phyloP scores from a whole-genome alignment of 1,140 invertebrate genomes.

The Heliconius eleuchia region DNA sequence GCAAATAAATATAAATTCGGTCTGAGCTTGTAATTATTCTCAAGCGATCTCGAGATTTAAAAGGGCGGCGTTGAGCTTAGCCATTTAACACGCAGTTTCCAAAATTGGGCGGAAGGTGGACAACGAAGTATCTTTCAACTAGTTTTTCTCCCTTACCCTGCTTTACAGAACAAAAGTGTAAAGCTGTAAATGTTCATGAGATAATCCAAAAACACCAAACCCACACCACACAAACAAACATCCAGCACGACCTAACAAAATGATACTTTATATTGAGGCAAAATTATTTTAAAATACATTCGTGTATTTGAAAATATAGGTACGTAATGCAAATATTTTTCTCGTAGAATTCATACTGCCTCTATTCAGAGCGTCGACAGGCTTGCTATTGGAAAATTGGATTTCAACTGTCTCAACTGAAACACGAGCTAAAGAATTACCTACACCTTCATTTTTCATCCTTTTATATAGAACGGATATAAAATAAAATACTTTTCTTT shows the following conservation, averaged over 20 bases:
- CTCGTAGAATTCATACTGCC: neutral
- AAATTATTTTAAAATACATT: slow-evolving; percentile 6
- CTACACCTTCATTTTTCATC: slow-evolving; percentile 10
- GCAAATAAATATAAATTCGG: neutral
- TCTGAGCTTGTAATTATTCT: neutral
- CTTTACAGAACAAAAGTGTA: neutral
- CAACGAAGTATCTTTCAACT: too few species aligned
- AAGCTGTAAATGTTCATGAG: too few species aligned
- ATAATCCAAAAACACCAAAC: neutral
- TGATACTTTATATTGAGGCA: neutral
- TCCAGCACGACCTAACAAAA: neutral
- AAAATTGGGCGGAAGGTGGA: too few species aligned
- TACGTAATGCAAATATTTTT: slow-evolving; percentile 1
- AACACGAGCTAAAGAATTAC: slow-evolving; percentile 17
- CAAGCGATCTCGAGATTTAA: too few species aligned
- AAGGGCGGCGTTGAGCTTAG: too few species aligned
- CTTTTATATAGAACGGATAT: neutral
- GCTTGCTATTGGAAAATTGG: slow-evolving; percentile 36
- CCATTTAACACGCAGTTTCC: too few species aligned
- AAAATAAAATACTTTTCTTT: neutral
- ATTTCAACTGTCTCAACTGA: slow-evolving; percentile 28
- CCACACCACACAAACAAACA: neutral
- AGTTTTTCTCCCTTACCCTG: too few species aligned
- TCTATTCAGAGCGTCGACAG: neutral
- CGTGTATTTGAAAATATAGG: neutral